Evolutionary conservation across 1,140 invertebrate genomes (phyloP).

Genomic region (Heliconius hewitsoni): DNA sequence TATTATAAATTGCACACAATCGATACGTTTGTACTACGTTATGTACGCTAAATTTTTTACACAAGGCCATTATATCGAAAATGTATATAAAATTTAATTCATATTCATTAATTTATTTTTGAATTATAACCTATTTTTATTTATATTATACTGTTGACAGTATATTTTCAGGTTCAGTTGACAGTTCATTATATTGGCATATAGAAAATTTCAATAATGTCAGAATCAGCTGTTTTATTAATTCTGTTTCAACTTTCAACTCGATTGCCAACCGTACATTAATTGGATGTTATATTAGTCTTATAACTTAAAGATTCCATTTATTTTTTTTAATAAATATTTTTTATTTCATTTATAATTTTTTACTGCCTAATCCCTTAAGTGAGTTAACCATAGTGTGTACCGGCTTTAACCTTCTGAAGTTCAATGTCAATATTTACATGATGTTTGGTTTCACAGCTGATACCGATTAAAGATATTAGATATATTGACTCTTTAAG

Average conservation of each 20-base stretch:
- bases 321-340: not conserved
- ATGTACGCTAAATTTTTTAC: not conserved
- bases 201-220: not conserved
- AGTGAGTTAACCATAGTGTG: not conserved
- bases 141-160: not conserved
- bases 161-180: not conserved
- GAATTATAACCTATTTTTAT: slow-evolving; percentile 5
- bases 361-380: not conserved
- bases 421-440: slow-evolving; percentile 6
- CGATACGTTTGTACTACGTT: not conserved
- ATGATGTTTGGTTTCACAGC: not conserved
- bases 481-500: not conserved
- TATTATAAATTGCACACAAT: not conserved
- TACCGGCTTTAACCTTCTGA: not conserved
- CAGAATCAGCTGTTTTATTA: not conserved
- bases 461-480: not conserved
- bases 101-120: not conserved
- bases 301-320: not conserved
- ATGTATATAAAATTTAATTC: not conserved
- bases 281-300: not conserved
- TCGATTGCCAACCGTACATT: not conserved
- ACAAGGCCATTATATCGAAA: not conserved
- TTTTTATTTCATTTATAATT: not conserved
- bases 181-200: not conserved
- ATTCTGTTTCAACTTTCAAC: not conserved